Conservation (phyloP, 2,113 vertebrate genomes). For the Verasper variegatus region DNA sequence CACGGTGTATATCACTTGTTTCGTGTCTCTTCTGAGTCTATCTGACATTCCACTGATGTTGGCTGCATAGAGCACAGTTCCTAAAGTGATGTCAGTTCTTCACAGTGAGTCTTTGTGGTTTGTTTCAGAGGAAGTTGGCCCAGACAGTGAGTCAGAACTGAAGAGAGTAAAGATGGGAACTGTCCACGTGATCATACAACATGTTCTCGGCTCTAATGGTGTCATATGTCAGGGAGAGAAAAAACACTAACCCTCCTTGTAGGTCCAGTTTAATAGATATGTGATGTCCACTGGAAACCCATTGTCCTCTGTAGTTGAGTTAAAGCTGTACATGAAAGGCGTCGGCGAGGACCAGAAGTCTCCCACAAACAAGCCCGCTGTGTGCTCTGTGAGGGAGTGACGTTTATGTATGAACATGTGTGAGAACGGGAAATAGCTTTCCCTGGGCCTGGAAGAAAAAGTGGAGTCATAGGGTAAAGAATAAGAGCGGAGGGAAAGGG, state of each 20-base stretch:
- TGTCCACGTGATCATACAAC: constrained; percentile 20
- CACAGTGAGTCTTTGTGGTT: constrained; percentile 56
- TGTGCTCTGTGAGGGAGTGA: constrained; percentile 45
- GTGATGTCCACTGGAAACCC: constrained; percentile 6
- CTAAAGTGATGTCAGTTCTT: constrained; percentile 63
- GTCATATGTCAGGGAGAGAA: constrained; percentile 8
- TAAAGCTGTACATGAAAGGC: constrained; percentile 48
- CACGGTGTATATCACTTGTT: constrained; percentile 26
- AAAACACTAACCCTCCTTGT: constrained; percentile 12
- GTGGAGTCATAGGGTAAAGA: constrained; percentile 47
- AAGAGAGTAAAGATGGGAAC: constrained; percentile 35
- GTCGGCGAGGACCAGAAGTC: constrained; percentile 38
- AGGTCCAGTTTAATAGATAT: constrained; percentile 48
- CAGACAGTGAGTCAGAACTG: constrained; percentile 70
- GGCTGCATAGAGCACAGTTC: constrained; percentile 41
- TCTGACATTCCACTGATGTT: constrained; percentile 46
- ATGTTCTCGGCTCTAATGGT: too few relatives aligned
- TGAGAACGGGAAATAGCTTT: constrained; percentile 70
- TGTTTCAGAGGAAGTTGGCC: constrained; percentile 52
- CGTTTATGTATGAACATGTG: constrained; percentile 59
- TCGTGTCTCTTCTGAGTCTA: constrained; percentile 40
- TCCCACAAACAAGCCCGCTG: constrained; percentile 57
- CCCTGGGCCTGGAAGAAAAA: constrained; percentile 37
- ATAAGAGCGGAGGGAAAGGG: constrained; percentile 13
- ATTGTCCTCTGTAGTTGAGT: constrained; percentile 44